Conservation (phyloP, 1,140 invertebrate genomes). For the Trypoxylus dichotomus region DNA sequence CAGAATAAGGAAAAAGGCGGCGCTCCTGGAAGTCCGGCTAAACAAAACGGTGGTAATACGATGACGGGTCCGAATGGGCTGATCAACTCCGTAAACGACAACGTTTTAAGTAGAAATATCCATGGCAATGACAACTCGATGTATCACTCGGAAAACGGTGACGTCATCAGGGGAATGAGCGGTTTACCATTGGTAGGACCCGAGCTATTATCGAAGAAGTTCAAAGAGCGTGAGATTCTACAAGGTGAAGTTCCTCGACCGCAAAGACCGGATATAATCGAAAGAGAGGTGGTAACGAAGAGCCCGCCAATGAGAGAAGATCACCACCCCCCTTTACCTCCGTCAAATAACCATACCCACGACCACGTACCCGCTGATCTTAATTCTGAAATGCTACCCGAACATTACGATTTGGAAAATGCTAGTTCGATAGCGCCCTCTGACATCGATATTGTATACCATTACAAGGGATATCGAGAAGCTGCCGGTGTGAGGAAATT, state of each 20-base stretch:
- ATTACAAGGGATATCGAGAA: constrained; percentile 91
- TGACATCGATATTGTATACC: constrained; percentile 95
- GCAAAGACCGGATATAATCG: constrained; percentile 90
- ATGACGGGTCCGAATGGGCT: constrained; percentile 59
- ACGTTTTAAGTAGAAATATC: constrained; percentile 59
- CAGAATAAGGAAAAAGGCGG: constrained; percentile 81
- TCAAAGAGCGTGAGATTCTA: constrained; percentile 80
- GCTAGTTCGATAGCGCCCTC: constrained; percentile 96
- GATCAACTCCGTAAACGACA: constrained; percentile 59
- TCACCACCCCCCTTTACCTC: constrained; percentile 73
- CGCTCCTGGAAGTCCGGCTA: constrained; percentile 60
- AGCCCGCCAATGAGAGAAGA: constrained; percentile 75
- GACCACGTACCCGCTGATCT: constrained; percentile 67
- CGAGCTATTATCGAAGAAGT: constrained; percentile 82
- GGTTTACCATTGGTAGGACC: constrained; percentile 73
- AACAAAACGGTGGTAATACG: constrained; percentile 65
- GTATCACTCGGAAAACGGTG: constrained; percentile 66
- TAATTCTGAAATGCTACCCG: constrained; percentile 79
- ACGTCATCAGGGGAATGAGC: constrained; percentile 67
- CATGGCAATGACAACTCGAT: constrained; percentile 61
- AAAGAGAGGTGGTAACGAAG: constrained; percentile 81
- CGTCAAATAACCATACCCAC: constrained; percentile 67
- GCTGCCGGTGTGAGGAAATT: constrained; percentile 78
- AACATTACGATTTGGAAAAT: constrained; percentile 96
- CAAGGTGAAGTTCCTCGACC: constrained; percentile 67